These are phyloP conservation scores for Scomber colias DNA, from an alignment of 2,113 vertebrate genomes.

Conservation along the genomic window DNA sequence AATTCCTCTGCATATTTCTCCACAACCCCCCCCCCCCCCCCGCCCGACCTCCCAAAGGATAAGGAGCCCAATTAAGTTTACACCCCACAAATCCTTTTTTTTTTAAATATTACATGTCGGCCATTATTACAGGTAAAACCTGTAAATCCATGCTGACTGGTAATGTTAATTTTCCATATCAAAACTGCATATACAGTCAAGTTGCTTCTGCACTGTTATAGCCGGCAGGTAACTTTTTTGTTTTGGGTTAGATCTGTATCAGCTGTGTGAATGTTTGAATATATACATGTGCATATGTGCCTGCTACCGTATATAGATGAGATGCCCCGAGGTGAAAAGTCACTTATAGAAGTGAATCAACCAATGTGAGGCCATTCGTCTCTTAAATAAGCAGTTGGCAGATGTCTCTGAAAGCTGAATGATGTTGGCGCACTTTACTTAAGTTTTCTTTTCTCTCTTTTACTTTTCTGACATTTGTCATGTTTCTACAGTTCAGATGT, in stretches of 20 bases:
- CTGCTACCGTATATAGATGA: not conserved
- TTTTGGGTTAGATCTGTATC: slow-evolving; percentile 26
- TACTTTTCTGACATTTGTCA: not conserved
- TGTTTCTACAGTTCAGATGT: not conserved
- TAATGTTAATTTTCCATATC: not conserved
- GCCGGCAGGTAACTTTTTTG: not conserved
- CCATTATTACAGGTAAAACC: too few relatives aligned
- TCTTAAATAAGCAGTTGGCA: not conserved
- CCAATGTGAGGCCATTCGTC: not conserved
- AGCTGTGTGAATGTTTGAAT: slow-evolving; percentile 3
- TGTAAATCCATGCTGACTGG: not conserved
- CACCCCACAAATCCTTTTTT: not conserved
- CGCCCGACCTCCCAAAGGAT: not conserved
- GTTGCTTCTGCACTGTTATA: not conserved
- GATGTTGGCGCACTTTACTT: not conserved
- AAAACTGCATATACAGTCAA: not conserved
- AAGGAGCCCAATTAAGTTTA: slow-evolving; percentile 24
- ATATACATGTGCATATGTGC: slow-evolving; percentile 1
- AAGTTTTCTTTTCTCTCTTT: not conserved
- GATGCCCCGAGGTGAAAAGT: not conserved
- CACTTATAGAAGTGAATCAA: not conserved
- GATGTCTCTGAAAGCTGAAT: not conserved
- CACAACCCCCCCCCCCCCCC: too few relatives aligned
- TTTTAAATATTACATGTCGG: too few relatives aligned
- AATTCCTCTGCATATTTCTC: not conserved